Conservation (phyloP, 2,888 invertebrate species). For the Nymphalis urticae region DNA sequence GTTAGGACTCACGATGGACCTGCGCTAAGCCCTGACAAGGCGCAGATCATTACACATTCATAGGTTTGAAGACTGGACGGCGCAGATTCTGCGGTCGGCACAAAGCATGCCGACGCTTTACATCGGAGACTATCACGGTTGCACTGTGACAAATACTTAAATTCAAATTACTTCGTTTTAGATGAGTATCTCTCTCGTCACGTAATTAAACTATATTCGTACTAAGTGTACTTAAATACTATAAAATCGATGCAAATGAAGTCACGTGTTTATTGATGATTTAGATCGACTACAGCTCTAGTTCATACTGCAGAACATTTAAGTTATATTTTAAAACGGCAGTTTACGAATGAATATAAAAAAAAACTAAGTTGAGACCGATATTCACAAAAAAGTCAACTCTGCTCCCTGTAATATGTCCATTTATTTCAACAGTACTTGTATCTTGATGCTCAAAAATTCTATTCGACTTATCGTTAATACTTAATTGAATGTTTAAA, state of each 20-base stretch:
- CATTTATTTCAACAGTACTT: slow-evolving; percentile 15
- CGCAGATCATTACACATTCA: slow-evolving; percentile 65
- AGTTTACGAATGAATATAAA: no score
- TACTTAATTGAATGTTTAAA: slow-evolving; percentile 44
- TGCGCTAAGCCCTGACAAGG: slow-evolving; percentile 48
- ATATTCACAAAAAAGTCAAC: neutral
- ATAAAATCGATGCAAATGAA: no score
- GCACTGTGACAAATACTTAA: neutral
- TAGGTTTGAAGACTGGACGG: slow-evolving; percentile 39
- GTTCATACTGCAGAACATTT: no score
- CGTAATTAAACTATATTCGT: no score
- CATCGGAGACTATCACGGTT: slow-evolving; percentile 2
- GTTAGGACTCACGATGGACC: neutral
- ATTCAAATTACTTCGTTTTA: neutral
- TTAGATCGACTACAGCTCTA: no score
- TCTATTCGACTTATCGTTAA: slow-evolving; percentile 28
- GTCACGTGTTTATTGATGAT: no score
- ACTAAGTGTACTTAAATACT: no score
- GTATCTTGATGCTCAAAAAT: slow-evolving; percentile 10
- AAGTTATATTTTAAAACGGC: no score
- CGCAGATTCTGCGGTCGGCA: slow-evolving; percentile 40
- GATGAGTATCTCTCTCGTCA: no score
- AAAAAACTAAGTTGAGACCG: no score
- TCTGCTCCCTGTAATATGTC: neutral
- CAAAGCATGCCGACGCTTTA: slow-evolving; percentile 41